A percentile compares a stretch with the other conserved stretches of the same genome.
Conservation (phyloP, 2,113 vertebrate genomes). For the Melanocharis versteri region DNA sequence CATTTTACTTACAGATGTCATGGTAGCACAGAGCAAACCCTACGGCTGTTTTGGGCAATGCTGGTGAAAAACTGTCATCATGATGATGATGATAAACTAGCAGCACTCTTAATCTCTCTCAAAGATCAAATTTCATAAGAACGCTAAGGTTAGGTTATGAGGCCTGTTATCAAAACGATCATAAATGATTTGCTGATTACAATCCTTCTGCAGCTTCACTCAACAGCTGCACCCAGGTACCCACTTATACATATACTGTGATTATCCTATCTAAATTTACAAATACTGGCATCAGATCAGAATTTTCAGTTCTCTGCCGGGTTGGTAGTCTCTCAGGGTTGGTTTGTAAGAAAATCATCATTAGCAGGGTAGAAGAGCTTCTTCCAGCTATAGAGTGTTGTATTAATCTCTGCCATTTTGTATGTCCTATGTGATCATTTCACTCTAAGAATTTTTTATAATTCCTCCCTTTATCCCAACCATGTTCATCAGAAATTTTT, state of each 20-base stretch:
- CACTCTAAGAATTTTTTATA: not conserved
- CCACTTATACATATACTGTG: not conserved
- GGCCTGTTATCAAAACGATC: not conserved
- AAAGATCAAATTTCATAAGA: not conserved
- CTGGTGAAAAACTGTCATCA: not conserved
- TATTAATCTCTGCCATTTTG: not conserved
- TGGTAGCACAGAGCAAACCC: not conserved
- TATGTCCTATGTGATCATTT: not conserved
- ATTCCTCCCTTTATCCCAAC: not conserved
- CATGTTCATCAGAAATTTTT: not conserved
- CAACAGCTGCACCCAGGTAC: rapidly evolving
- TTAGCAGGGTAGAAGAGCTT: not conserved
- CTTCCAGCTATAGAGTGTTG: not conserved
- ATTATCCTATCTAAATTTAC: not conserved
- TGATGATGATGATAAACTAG: not conserved
- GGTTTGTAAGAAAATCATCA: not conserved
- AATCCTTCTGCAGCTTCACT: not conserved
- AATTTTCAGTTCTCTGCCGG: not conserved
- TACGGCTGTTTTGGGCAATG: not conserved
- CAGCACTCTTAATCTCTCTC: not conserved
- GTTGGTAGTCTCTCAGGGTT: not conserved
- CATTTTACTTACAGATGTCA: not conserved
- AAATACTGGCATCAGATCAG: not conserved
- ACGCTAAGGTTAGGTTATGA: not conserved
- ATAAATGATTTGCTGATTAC: not conserved